Evolutionary conservation across 2,888 invertebrate genomes (phyloP), one percentile per base, ranked within the genome.

Genomic region (Tuta absoluta): DNA sequence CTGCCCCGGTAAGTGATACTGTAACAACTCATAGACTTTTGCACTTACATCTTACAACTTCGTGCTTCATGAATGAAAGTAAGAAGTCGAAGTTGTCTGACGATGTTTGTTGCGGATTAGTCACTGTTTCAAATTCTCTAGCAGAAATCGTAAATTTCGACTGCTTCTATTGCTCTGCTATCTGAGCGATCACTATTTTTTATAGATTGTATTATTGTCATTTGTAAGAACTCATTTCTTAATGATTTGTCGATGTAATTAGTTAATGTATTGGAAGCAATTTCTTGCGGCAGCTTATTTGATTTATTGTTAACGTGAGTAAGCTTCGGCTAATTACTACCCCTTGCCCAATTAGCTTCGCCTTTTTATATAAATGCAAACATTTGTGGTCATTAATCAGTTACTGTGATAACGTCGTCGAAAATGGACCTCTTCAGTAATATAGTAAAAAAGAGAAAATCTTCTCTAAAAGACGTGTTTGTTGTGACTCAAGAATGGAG

Each of bases 1-100:
- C 94, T 14, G 94, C 95, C 1, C 96, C 96, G 23, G 95, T 93
- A 68, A 80, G 85, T 75, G 11, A 2, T 21, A 12, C 12, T 11
- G 23, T 1, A 10, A n/a, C 23, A n/a, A n/a, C n/a, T n/a, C n/a
- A 33, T 33, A 33, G 3, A 28, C 28, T 28, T 28, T 28, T 2
- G 28, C 3, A 2, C 28, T 28, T 28, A 28, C 28, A 2, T 4
- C 28, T 4, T 4, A 28, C 2, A 28, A 28, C n/a, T n/a, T n/a
- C n/a, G n/a, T n/a, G n/a, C n/a, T 28, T 28, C 28, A 28, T 28
- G 28, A 28, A 28, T 28, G 28, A 33, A 33, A 33, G 10, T 33
- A 33, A 10, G 33, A 4, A 28, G 5, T 28, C 28, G 28, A n/a
- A n/a, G n/a, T n/a, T n/a, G n/a, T n/a, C n/a, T n/a, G n/a, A n/a